Conservation (phyloP, 2,888 invertebrate genomes). For the Perizoma flavofasciatum region DNA sequence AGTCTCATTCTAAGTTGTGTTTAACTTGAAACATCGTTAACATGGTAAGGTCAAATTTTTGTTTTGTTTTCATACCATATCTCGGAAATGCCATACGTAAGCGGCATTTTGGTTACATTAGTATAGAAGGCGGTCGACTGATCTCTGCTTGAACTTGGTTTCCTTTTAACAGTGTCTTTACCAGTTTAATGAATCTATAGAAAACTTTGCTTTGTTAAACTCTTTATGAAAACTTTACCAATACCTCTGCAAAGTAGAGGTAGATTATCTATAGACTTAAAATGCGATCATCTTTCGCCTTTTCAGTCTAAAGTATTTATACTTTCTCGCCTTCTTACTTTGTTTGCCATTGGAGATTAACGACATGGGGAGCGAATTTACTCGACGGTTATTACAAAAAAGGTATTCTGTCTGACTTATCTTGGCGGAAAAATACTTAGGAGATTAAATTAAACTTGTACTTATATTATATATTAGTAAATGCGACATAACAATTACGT, state of each 20-base stretch:
- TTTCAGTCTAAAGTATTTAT: too few species aligned
- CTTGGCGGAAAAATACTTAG: constrained; percentile 12
- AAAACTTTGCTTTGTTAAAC: constrained; percentile 13
- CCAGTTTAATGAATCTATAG: not conserved
- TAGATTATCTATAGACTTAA: too few species aligned
- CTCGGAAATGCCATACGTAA: too few species aligned
- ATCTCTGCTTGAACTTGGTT: constrained; percentile 9
- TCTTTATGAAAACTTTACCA: constrained; percentile 26
- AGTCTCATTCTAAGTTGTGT: too few species aligned
- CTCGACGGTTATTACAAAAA: not conserved
- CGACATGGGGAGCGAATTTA: not conserved
- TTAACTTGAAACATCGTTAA: too few species aligned
- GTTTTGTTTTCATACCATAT: too few species aligned
- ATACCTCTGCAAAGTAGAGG: constrained; percentile 3
- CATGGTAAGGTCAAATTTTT: too few species aligned
- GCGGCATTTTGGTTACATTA: too few species aligned
- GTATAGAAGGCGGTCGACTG: not conserved
- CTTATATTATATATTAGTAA: too few species aligned
- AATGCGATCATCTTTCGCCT: too few species aligned
- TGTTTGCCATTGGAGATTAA: constrained; percentile 13
- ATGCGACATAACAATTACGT: too few species aligned
- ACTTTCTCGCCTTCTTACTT: constrained; percentile 11
- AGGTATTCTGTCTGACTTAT: not conserved
- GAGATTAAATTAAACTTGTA: not conserved
- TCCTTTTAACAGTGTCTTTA: constrained; percentile 14